Conservation (phyloP, 2,797 vertebrate genomes). For the Thunnus albacares region DNA sequence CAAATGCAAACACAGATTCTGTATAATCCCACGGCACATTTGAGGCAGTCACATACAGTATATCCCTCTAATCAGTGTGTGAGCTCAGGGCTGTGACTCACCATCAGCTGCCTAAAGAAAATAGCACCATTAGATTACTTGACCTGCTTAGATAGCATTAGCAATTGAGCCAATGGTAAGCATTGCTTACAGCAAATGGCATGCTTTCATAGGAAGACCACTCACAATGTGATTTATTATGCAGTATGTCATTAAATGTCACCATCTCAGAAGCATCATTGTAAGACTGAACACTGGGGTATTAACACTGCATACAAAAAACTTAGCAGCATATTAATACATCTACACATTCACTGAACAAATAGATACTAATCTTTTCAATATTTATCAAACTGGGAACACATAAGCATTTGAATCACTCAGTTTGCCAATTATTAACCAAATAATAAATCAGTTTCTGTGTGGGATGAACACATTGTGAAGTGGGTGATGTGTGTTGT, state of each 20-base stretch:
- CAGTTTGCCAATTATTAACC: constrained; percentile 2
- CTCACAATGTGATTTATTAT: not conserved
- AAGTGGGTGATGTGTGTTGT: not conserved
- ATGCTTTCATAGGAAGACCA: not conserved
- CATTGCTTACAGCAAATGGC: not conserved
- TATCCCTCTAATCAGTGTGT: constrained; percentile 8
- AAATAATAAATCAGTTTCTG: not conserved
- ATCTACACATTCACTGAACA: constrained; percentile 6
- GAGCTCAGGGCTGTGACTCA: constrained; percentile 9
- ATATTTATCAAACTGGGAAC: not conserved
- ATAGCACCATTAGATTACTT: not conserved
- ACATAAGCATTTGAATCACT: not conserved
- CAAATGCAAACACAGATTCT: constrained; percentile 2
- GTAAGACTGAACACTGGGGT: not conserved
- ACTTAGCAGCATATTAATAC: not conserved
- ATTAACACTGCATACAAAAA: not conserved
- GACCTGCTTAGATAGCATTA: constrained; percentile 16
- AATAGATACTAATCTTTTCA: constrained; percentile 11
- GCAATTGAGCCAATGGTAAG: constrained; percentile 6
- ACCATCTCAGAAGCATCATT: not conserved
- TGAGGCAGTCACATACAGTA: not conserved
- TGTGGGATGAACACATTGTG: constrained; percentile 6
- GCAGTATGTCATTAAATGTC: not conserved
- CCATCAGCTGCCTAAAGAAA: constrained; percentile 7
- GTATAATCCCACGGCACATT: constrained; percentile 19